A percentile compares a stretch with the other conserved stretches of the same genome.
phyloP scores from a whole-genome alignment of 2,888 invertebrate genomes.

The Stenotaenia linearis region DNA sequence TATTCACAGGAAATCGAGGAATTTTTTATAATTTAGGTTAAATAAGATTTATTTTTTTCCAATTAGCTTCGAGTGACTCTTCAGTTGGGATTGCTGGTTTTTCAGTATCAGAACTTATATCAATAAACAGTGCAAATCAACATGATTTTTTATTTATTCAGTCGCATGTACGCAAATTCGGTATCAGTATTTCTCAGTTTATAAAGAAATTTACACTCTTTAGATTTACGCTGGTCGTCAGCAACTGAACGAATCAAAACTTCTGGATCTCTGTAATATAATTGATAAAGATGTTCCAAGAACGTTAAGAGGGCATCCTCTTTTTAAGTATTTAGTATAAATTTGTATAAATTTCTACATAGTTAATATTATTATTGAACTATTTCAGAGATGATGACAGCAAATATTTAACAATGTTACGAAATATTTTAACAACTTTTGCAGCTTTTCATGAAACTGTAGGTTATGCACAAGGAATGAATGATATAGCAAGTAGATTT shows the following conservation, averaged over 20 bases:
- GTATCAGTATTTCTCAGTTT: neutral
- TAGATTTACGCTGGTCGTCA: conserved; percentile 27
- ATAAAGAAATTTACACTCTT: neutral
- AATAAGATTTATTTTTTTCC: neutral
- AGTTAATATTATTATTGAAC: neutral
- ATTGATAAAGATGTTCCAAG: conserved; percentile 30
- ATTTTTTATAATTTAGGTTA: neutral
- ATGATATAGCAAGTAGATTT: conserved; percentile 46
- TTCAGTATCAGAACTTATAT: neutral
- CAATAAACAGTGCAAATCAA: neutral
- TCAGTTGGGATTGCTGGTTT: neutral
- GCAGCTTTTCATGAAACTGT: conserved; percentile 43
- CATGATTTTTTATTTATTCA: neutral
- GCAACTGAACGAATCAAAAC: neutral
- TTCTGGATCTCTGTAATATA: neutral
- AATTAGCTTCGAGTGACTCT: neutral
- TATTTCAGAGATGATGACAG: conserved; percentile 40
- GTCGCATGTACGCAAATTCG: neutral
- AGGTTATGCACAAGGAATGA: conserved; percentile 49
- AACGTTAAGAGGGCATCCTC: conserved; percentile 10
- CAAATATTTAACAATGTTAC: conserved; percentile 41
- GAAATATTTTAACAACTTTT: conserved; percentile 45
- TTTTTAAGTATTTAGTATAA: neutral
- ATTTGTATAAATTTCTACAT: neutral
- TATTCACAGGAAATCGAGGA: neutral